Evolutionary conservation across 2,797 vertebrate species (phyloP), one percentile per base, ranked within the genome.

Genomic region (Artibeus lituratus): DNA sequence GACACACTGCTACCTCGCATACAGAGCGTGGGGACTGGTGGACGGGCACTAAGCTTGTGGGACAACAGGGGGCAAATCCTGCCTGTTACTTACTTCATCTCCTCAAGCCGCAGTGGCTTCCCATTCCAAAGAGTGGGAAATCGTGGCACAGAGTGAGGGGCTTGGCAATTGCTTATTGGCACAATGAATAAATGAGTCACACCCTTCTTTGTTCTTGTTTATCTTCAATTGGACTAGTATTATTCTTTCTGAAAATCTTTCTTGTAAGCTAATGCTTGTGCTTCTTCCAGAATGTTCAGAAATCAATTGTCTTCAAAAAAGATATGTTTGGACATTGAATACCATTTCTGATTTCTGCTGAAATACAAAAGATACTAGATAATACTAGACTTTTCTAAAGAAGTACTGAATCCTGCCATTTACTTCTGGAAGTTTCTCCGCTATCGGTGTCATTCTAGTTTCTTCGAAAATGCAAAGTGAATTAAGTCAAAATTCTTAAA

Each of bases 241-340:
- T 70, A 3, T 88, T 95, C 82, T 84, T 94, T 72, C 55, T n/a
- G 49, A 82, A 94, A 94, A 84, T 49, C 24, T 90, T 90, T 88
- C 82, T 85, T 73, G 76, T 94, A 96, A 55, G 44, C 37, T 47
- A 93, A 77, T 74, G 67, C 51, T 82, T 55, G 3, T 55, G 24
- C 83, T 55, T 85, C 65, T 94, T 94, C n/a, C 16, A 92, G 57
- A 65, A 81, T 10, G 11, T 69, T 80, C 44, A 81, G 93, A 84
- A 92, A 77, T 87, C 70, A 86, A 1, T 81, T 57, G 29, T 90
- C 53, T 90, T 76, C 51, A 76, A 92, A 93, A 55, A n/a, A 49
- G 22, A 11, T 62, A 81, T 59, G 24, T 85, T 55, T 88, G 67
- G 21, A 91, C 42, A 76, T 35, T 70, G 94, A 67, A 78, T 29